Conservation (phyloP, 2,888 invertebrate genomes). For the Dolomedes plantarius region DNA sequence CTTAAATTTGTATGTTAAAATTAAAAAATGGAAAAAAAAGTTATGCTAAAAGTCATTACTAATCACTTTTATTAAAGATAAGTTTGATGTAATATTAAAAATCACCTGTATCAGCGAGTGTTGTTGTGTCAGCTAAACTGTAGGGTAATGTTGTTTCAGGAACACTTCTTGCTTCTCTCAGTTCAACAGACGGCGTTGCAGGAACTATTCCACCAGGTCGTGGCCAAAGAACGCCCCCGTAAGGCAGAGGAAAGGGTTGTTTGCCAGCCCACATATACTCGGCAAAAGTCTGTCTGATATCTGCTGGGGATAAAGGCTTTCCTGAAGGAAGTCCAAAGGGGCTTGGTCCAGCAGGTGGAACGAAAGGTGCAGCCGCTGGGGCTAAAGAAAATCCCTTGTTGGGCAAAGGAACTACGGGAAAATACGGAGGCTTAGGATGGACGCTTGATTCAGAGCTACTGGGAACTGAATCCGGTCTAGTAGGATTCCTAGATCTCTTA, state of each 20-base stretch:
- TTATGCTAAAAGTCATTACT: too few species aligned
- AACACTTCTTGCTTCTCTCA: constrained; percentile 43
- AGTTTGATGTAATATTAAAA: too few species aligned
- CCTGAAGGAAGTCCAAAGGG: constrained; percentile 39
- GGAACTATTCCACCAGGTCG: constrained; percentile 69
- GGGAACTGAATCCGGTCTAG: constrained; percentile 44
- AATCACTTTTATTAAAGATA: too few species aligned
- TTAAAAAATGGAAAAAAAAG: too few species aligned
- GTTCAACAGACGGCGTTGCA: constrained; percentile 38
- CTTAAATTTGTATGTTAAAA: too few species aligned
- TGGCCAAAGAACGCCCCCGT: constrained; percentile 73
- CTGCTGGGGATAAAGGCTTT: constrained; percentile 58
- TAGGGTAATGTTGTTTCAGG: constrained; percentile 52
- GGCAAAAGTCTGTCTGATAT: constrained; percentile 72
- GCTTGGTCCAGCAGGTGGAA: constrained; percentile 37
- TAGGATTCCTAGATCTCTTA: constrained; percentile 39
- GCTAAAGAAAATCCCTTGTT: constrained; percentile 63
- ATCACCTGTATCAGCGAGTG: constrained; percentile 59
- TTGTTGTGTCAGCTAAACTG: constrained; percentile 62
- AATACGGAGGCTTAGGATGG: constrained; percentile 41
- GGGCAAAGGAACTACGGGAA: constrained; percentile 71
- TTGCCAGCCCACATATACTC: constrained; percentile 74
- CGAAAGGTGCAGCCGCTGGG: constrained; percentile 41
- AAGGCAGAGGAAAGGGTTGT: constrained; percentile 72
- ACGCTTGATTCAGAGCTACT: constrained; percentile 26